Percentiles rank a stretch among this genome's conserved stretches.
Conservation (phyloP, 1,140 invertebrate genomes). For the Lutraria rhynchaena region DNA sequence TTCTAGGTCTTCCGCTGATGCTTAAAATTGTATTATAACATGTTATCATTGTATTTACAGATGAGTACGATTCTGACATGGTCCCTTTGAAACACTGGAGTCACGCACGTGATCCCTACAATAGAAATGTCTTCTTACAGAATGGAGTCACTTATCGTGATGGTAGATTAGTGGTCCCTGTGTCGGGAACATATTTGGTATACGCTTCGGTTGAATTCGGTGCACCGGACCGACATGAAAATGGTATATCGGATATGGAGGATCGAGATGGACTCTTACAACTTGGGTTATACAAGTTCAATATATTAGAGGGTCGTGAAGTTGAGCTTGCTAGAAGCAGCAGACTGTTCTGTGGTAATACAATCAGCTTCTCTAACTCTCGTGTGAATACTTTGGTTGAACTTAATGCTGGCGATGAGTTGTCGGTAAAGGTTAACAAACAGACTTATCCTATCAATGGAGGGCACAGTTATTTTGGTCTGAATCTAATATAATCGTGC, state of each 20-base stretch:
- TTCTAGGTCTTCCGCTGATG: too few relatives aligned
- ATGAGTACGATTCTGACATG: neutral
- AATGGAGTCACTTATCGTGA: constrained; percentile 22
- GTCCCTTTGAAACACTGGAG: constrained; percentile 19
- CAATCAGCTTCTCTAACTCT: neutral
- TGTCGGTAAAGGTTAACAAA: constrained; percentile 35
- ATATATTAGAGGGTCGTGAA: constrained; percentile 12
- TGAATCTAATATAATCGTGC: constrained; percentile 28
- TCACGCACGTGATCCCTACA: constrained; percentile 11
- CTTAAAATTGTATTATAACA: too few relatives aligned
- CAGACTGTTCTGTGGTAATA: constrained; percentile 19
- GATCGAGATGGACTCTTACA: constrained; percentile 4
- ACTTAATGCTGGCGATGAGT: constrained; percentile 39
- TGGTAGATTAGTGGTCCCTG: constrained; percentile 20
- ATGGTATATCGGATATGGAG: neutral
- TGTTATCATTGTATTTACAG: constrained; percentile 4
- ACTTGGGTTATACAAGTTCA: constrained; percentile 27
- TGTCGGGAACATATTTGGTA: constrained; percentile 23
- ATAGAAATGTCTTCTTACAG: constrained; percentile 22
- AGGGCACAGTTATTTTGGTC: constrained; percentile 22
- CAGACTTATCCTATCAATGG: neutral
- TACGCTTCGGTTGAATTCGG: constrained; percentile 9
- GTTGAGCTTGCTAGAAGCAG: neutral
- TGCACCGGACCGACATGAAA: too few relatives aligned
- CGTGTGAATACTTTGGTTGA: constrained; percentile 6